Conservation (phyloP, 2,113 vertebrate genomes). For the Marmota flaviventris region DNA sequence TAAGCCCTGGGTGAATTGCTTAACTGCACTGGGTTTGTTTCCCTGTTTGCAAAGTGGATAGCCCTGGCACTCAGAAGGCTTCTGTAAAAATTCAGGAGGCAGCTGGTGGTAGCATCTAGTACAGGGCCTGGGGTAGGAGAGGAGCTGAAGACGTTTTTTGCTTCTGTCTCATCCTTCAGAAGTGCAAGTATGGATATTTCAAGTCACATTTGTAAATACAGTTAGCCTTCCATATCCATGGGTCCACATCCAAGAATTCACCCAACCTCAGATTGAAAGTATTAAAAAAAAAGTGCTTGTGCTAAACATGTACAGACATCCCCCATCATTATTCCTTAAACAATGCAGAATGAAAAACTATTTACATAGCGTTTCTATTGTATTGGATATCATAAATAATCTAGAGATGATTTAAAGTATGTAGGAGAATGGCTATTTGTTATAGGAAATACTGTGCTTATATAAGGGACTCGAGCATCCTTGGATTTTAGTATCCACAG, state of each 20-base stretch:
- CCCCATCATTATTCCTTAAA: background rate
- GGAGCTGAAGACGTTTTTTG: background rate
- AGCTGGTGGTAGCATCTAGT: background rate
- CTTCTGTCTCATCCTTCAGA: background rate
- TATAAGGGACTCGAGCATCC: too few relatives aligned
- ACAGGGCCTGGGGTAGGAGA: background rate
- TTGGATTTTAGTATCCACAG: background rate
- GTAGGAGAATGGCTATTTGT: background rate
- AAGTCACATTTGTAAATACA: background rate
- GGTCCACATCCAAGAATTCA: background rate
- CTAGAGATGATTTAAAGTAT: background rate
- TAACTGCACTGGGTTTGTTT: background rate
- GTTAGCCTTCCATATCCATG: background rate
- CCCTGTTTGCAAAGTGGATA: background rate
- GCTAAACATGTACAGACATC: background rate
- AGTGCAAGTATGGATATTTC: background rate
- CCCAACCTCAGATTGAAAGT: background rate
- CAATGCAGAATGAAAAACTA: background rate
- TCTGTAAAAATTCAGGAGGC: background rate
- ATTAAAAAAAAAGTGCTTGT: too few relatives aligned
- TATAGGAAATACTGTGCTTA: background rate
- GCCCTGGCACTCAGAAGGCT: background rate
- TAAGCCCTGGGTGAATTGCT: background rate
- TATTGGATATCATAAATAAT: too few relatives aligned
- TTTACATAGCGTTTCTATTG: background rate